phyloP scores from a whole-genome alignment of 1,140 invertebrate species.

The Trichonephila clavata region DNA sequence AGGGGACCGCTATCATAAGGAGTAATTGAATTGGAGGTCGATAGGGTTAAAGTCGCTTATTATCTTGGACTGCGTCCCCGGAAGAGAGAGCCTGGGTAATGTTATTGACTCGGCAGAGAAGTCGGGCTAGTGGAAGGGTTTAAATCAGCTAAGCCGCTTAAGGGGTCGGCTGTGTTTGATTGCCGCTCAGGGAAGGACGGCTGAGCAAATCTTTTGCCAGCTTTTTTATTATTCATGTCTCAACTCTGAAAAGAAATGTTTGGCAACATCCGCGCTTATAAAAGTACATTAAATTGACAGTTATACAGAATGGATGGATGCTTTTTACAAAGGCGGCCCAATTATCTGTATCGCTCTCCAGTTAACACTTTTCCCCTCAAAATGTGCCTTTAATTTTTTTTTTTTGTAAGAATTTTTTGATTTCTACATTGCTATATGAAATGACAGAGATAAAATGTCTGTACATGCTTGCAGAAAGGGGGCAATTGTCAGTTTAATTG shows the following conservation, averaged over 20 bases:
- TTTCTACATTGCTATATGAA: too few species aligned
- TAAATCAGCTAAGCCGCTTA: slow-evolving; percentile 59
- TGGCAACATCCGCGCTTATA: slow-evolving; percentile 34
- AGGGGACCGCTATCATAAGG: background rate
- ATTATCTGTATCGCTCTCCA: too few species aligned
- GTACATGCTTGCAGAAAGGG: too few species aligned
- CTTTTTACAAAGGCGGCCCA: background rate
- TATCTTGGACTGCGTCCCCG: slow-evolving; percentile 9
- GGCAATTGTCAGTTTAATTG: too few species aligned
- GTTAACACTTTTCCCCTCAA: too few species aligned
- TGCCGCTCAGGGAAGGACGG: background rate
- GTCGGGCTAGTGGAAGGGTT: slow-evolving; percentile 56
- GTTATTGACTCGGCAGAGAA: slow-evolving; percentile 46
- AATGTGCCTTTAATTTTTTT: too few species aligned
- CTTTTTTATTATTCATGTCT: too few species aligned
- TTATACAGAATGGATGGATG: background rate
- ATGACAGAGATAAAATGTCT: too few species aligned
- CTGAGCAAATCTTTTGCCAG: slow-evolving; percentile 40
- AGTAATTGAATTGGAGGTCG: slow-evolving; percentile 70
- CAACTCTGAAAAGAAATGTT: background rate
- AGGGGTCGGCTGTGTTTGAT: slow-evolving; percentile 57
- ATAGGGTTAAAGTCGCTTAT: slow-evolving; percentile 73
- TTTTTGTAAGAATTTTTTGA: too few species aligned
- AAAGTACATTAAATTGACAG: slow-evolving; percentile 5
- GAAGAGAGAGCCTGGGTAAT: background rate